Conservation (phyloP, 1,140 invertebrate species). For the Dendroctonus valens region DNA sequence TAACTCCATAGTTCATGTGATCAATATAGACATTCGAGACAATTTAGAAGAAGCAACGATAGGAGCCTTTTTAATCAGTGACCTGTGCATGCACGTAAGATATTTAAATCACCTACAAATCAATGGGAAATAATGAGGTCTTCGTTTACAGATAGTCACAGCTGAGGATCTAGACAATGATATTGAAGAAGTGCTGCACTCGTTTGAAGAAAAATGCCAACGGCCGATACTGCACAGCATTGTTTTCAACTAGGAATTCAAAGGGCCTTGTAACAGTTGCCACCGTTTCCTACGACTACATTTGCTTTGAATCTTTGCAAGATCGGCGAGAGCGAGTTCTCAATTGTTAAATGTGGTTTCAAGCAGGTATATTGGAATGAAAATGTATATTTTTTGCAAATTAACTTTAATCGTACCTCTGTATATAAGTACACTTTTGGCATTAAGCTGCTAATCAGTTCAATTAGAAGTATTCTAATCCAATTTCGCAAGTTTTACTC, state of each 20-base stretch:
- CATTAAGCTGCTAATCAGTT: no score
- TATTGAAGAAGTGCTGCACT: conserved; percentile 94
- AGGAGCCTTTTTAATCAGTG: conserved; percentile 97
- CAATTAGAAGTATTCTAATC: no score
- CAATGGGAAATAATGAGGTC: background rate
- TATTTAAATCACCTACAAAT: background rate
- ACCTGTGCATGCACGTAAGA: conserved; percentile 84
- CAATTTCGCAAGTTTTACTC: no score
- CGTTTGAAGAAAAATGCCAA: conserved; percentile 89
- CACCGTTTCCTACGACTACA: no score
- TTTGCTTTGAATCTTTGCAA: no score
- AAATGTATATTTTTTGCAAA: background rate
- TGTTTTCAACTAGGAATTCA: conserved; percentile 74
- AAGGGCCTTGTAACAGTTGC: no score
- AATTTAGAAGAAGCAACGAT: conserved; percentile 99
- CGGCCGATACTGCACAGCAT: conserved; percentile 90
- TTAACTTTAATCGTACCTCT: no score
- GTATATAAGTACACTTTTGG: no score
- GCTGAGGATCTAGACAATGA: conserved; percentile 97
- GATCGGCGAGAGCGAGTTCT: no score
- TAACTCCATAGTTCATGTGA: conserved; percentile 89
- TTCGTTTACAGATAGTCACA: conserved; percentile 69
- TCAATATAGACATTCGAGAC: conserved; percentile 99
- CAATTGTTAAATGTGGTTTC: no score
- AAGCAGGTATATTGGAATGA: background rate